Conservation (phyloP, 2,888 invertebrate species). For the Athalia cordata region DNA sequence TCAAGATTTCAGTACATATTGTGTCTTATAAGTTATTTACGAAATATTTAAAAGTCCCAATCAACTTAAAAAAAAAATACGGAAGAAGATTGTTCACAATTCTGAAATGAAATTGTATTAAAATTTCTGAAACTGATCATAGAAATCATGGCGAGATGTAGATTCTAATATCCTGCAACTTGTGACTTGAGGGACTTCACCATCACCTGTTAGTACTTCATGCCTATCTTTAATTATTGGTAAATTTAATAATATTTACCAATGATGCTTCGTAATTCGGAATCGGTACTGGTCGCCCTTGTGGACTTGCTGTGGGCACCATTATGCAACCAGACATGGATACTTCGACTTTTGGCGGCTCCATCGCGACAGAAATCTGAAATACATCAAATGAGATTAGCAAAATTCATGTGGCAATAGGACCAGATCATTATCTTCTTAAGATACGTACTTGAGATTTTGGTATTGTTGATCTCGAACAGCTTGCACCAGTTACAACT, state of each 20-base stretch:
- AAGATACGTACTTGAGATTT: conserved; percentile 58
- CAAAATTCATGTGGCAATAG: neutral
- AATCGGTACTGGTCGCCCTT: conserved; percentile 77
- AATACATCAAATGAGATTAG: conserved; percentile 31
- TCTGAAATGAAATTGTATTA: neutral
- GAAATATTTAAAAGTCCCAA: neutral
- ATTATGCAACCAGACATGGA: conserved; percentile 76
- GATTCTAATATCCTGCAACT: neutral
- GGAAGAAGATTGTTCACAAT: neutral
- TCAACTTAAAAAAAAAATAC: neutral
- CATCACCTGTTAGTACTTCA: conserved; percentile 44
- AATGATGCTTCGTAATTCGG: conserved; percentile 80
- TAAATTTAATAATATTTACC: conserved; percentile 76
- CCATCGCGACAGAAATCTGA: conserved; percentile 71
- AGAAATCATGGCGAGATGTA: neutral
- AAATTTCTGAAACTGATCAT: neutral
- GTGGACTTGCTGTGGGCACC: conserved; percentile 76
- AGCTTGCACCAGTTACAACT: conserved; percentile 72
- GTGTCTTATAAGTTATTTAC: neutral
- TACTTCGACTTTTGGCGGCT: conserved; percentile 77
- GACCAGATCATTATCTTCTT: neutral
- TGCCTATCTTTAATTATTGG: conserved; percentile 11
- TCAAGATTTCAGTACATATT: conserved; percentile 15
- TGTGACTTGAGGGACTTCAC: conserved; percentile 21
- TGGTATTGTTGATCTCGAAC: conserved; percentile 62